Conservation (phyloP, 1,140 invertebrate species). For the Drosophila bocqueti region DNA sequence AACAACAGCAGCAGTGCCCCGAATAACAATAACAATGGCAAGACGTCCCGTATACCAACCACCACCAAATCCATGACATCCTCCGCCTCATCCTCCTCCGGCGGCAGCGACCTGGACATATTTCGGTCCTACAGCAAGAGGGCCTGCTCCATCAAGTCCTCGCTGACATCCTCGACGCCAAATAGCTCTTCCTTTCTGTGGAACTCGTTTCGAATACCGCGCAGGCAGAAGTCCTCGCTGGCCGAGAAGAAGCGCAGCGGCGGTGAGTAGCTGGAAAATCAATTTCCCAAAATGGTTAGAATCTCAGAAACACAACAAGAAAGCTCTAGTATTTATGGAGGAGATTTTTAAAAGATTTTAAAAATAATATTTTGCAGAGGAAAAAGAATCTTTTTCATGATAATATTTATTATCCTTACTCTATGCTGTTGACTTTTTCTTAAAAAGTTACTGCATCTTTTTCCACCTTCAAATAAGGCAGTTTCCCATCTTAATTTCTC, state of each 20-base stretch:
- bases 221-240: constrained; percentile 65
- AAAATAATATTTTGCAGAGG: background rate
- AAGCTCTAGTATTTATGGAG: background rate
- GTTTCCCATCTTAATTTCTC: background rate
- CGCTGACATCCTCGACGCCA: constrained; percentile 36
- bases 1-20: constrained; percentile 25
- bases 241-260: constrained; percentile 46
- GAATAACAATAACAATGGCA: constrained; percentile 57
- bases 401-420: background rate
- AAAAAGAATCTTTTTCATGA: background rate
- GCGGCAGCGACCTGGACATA: constrained; percentile 60
- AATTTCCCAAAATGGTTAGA: constrained; percentile 21
- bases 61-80: constrained; percentile 44
- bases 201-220: constrained; percentile 82
- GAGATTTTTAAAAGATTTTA: background rate
- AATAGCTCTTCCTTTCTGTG: constrained; percentile 75
- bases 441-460: background rate
- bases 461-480: too few species aligned
- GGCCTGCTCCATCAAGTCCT: constrained; percentile 34
- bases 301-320: constrained; percentile 6
- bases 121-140: constrained; percentile 52
- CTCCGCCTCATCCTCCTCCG: constrained; percentile 33
- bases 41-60: constrained; percentile 63
- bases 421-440: background rate
- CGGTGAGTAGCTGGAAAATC: constrained; percentile 44